Conservation (phyloP, 1,140 invertebrate species). For the Drosophila orosa region DNA sequence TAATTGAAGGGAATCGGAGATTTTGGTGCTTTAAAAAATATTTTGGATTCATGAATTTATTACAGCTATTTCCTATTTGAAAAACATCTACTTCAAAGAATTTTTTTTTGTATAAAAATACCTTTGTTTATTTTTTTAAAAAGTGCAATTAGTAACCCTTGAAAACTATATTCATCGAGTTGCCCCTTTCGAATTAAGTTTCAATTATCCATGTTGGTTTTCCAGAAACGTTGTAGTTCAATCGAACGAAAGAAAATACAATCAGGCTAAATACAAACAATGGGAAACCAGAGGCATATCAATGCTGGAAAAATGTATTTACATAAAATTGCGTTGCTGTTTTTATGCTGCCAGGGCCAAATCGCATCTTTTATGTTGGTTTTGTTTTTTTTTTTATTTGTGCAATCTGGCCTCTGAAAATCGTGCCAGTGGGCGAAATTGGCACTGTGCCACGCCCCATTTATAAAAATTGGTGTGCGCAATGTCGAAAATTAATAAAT, state of each 20-base stretch:
- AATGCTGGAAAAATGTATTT: slow-evolving; percentile 41
- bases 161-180: not conserved
- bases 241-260: slow-evolving; percentile 27
- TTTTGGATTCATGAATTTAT: not conserved
- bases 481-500: slow-evolving; percentile 80
- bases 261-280: slow-evolving; percentile 18
- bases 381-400: not conserved
- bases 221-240: slow-evolving; percentile 9
- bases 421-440: slow-evolving; percentile 30
- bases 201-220: slow-evolving; percentile 13
- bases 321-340: slow-evolving; percentile 45
- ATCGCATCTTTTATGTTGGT: slow-evolving; percentile 12
- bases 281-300: slow-evolving; percentile 12
- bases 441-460: slow-evolving; percentile 51
- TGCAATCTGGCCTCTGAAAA: slow-evolving; percentile 33
- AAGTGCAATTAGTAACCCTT: not conserved
- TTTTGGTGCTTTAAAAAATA: not conserved
- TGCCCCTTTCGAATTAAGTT: not conserved
- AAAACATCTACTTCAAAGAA: not conserved
- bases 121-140: not conserved
- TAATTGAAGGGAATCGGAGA: not conserved
- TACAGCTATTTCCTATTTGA: not conserved
- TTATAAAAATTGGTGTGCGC: slow-evolving; percentile 48
- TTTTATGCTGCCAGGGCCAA: slow-evolving; percentile 2
- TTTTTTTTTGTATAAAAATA: not conserved